These are phyloP conservation scores for Eurystomus gularis DNA, from an alignment of 2,113 vertebrate genomes.

Conservation along the genomic window DNA sequence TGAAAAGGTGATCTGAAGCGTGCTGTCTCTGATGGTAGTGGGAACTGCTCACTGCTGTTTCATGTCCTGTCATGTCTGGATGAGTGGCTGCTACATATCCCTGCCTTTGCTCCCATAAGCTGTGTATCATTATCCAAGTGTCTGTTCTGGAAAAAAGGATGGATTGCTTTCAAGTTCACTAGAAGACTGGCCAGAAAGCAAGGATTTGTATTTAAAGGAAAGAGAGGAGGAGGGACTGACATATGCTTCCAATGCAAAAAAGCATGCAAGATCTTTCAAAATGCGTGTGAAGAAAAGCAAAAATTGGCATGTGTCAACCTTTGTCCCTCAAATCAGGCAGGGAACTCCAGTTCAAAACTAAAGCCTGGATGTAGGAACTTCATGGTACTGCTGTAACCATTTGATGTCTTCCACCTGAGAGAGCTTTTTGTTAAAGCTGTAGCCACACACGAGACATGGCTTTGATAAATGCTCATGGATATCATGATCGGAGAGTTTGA, in stretches of 20 bases:
- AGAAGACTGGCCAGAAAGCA: neutral
- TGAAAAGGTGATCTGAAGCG: neutral
- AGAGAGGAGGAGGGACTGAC: too few relatives aligned
- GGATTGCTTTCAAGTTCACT: neutral
- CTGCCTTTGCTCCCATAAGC: neutral
- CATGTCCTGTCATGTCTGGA: neutral
- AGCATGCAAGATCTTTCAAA: neutral
- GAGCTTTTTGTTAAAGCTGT: neutral
- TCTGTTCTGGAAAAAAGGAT: neutral
- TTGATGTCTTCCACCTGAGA: neutral
- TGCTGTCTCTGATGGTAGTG: neutral
- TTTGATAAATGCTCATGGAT: neutral
- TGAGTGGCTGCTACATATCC: neutral
- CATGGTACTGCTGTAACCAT: neutral
- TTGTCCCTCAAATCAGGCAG: neutral
- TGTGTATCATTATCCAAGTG: neutral
- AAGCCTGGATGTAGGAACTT: neutral
- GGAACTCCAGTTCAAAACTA: neutral
- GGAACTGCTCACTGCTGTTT: neutral
- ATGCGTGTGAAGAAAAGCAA: neutral
- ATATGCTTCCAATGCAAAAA: neutral
- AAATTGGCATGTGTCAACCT: neutral
- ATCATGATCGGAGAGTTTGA: conserved; percentile 83
- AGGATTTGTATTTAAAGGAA: neutral
- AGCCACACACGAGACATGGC: neutral